Evolutionary conservation across 2,113 vertebrate species (phyloP).

Genomic region (Rhipidura dahli): DNA sequence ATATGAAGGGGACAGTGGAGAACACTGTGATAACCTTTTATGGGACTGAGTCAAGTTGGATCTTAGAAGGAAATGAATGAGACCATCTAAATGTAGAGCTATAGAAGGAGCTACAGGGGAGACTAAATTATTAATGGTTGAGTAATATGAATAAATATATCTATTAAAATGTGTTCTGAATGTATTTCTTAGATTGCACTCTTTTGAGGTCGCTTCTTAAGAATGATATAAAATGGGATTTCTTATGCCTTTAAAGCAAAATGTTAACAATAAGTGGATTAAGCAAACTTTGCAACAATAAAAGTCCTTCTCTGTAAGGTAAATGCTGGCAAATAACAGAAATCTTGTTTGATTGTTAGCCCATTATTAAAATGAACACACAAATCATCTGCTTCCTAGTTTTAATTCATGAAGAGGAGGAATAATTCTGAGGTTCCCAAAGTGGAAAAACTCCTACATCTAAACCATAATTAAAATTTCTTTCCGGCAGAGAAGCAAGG

Average conservation of each 20-base stretch:
- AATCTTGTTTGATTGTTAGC: not conserved
- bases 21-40: not conserved
- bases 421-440: conserved; percentile 9
- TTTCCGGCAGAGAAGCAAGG: not conserved
- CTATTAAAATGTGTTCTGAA: not conserved
- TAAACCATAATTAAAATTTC: conserved; percentile 17
- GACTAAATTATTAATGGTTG: not conserved
- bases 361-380: not conserved
- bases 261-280: not conserved
- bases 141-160: not conserved
- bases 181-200: not conserved
- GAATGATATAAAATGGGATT: not conserved
- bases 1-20: not conserved
- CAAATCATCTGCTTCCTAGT: not conserved
- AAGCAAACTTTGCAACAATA: not conserved
- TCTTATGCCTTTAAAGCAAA: not conserved
- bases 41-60: not conserved
- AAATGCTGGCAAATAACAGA: not conserved
- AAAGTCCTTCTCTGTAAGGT: not conserved
- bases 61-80: not conserved
- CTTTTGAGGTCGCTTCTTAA: not conserved
- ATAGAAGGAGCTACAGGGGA: not conserved
- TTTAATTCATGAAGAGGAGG: conserved; percentile 12
- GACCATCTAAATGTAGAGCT: not conserved
- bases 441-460: conserved; percentile 14